Evolutionary conservation across 2,113 vertebrate species (phyloP), one percentile per base, ranked within the genome.

Genomic region (Cyanocitta stelleri): DNA sequence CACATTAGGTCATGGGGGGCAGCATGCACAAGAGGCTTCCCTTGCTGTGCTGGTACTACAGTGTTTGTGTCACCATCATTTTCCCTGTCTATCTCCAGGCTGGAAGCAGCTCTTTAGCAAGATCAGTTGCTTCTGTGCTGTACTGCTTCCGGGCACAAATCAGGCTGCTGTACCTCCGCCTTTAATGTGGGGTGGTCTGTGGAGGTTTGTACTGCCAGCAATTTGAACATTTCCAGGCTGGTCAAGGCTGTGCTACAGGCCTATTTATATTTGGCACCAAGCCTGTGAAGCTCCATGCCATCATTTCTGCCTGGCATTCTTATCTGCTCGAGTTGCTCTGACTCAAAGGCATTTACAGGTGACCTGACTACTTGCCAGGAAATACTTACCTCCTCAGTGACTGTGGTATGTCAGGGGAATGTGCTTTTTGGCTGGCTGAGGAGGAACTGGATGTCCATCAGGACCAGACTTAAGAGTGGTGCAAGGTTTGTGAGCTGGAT

Each of bases 351-450:
- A 19, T 79, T 79, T 91, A 68, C 82, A 93, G 87, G 90, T 97
- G 58, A 96, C 61, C 81, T 68, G 81, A 82, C 27, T 2, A 1
- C 62, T 68, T 56, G 85, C 71, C 66, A 91, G 82, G 62, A 83
- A 95, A 54, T 19, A 13, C 32, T 94, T 72, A 89, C 61, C 82
- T 92, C 51, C 55, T 91, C 39, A 56, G 35, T 3, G 22, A 44
- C 49, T 85, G 67, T 74, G 44, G 9, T 15, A 5, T 22, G 85
- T 67, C 75, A 82, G 37, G 46, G 49, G 62, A 91, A 94, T 58
- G 67, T 66, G 71, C n/a, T 69, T 95, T 95, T 90, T 79, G 90
- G 74, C 67, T 94, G 71, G 44, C 35, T 49, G 46, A 73, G 78
- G 37, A 85, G 44, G 78, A 89, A 27, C 13, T 61, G 32, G 46